Conservation (phyloP, 2,888 invertebrate species). For the Sclerodermus sp. region DNA sequence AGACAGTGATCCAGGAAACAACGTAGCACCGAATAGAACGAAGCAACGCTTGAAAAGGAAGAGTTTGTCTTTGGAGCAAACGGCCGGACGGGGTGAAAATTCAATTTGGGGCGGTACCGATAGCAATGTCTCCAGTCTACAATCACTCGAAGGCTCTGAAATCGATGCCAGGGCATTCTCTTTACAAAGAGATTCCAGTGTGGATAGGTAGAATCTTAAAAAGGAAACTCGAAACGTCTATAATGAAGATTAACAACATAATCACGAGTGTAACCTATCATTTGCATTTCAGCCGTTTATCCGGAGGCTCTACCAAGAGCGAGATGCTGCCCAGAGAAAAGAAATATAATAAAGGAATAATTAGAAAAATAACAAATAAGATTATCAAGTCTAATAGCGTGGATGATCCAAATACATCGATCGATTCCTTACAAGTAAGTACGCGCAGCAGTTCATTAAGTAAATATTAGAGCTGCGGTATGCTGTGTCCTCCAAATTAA, state of each 20-base stretch:
- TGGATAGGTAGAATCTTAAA: slow-evolving; percentile 69
- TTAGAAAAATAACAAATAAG: slow-evolving; percentile 79
- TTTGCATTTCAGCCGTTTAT: slow-evolving; percentile 66
- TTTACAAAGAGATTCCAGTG: slow-evolving; percentile 72
- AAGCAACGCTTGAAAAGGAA: slow-evolving; percentile 68
- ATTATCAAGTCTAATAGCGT: slow-evolving; percentile 83
- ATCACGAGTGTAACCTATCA: slow-evolving; percentile 11
- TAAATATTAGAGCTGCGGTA: no score
- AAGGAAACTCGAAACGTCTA: no score
- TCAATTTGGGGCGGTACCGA: slow-evolving; percentile 79
- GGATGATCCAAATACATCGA: slow-evolving; percentile 64
- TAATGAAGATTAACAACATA: background rate
- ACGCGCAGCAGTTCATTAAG: background rate
- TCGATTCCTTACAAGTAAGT: slow-evolving; percentile 49
- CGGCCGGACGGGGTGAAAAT: slow-evolving; percentile 54
- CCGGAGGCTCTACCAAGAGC: slow-evolving; percentile 83
- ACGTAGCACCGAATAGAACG: slow-evolving; percentile 51
- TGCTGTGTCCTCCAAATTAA: background rate
- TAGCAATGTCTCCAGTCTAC: slow-evolving; percentile 82
- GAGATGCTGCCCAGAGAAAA: slow-evolving; percentile 76
- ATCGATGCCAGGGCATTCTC: slow-evolving; percentile 64
- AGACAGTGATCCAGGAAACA: slow-evolving; percentile 60
- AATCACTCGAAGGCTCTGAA: slow-evolving; percentile 68
- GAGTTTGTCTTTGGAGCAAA: slow-evolving; percentile 74
- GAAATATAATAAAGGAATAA: slow-evolving; percentile 78